Base-by-base conservation (phyloP, 2,797 vertebrate species). In the Platalea minor region DNA sequence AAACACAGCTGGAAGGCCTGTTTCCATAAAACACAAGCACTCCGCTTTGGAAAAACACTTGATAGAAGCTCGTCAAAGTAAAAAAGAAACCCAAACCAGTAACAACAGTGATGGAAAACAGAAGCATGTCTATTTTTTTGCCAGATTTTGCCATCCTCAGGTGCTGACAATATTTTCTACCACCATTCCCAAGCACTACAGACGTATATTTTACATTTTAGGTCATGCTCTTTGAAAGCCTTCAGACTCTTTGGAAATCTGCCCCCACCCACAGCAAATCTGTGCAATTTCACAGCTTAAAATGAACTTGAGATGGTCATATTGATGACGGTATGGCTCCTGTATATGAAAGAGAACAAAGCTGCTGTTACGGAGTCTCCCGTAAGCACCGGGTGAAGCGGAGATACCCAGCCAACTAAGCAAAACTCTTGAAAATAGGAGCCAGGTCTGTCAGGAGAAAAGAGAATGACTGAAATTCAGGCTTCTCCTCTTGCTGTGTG, bases 1-100 rank as follows among this genome's bases (percentile, higher is more conserved):
- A 7, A 24, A 6, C 4, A 4, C n/a, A 21, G n/a, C 23, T 24
- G 74, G 7, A 25, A 7, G 53, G 20, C 10, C 20, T 4, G 31
- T 7, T 37, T 11, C 17, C 6, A 8, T 10, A 5, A 9, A 17
- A 11, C 1, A 10, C 24, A 7, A 20, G 7, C 31, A 15, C 33
- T 8, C 43, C 8, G 17, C 29, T 19, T 21, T 12, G 43, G 37
- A 15, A 31, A 3, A 31, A 35, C 33, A 5, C 37, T 23, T 11
- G 5, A 3, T 16, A 56, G 31, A 13, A 43, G 31, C 37, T 73
- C 28, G 4, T 50, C 63, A 8, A 5, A 18, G 20, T 11, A 4
- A n/a, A 23, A 53, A 33, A 18, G 13, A 25, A n/a, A 17, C 48
- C 37, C 39, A 15, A 19, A 65, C 31, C 48, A 4, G 31, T 25